Evolutionary conservation across 2,797 vertebrate genomes (phyloP), one percentile per base, ranked within the genome.

Genomic region (Lithobates pipiens): DNA sequence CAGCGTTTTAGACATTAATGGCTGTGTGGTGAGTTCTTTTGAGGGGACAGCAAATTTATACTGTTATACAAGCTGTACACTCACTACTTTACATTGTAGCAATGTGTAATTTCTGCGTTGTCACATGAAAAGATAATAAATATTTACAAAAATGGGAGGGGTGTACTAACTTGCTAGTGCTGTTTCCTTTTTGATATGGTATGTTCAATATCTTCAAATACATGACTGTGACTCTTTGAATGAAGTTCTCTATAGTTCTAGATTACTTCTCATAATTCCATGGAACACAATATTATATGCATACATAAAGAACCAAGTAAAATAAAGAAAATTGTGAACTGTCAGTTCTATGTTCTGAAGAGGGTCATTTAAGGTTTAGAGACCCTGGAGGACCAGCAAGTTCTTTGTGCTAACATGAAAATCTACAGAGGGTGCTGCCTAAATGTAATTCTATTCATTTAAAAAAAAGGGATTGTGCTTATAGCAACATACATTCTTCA

Each of bases 401-500:
- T 84, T 34, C 65, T 10, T 50, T 78, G 57, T 32, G 67, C 34
- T 15, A 67, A 83, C 75, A 61, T n/a, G 54, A 63, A 68, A 39
- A 71, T 27, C n/a, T 44, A 77, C 10, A n/a, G 25, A 84, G 34
- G 18, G 46, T n/a, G 16, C 54, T 73, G 46, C 67, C 39, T 23
- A 36, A 77, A 84, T 11, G 57, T 0, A 50, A 54, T 46, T 7
- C 29, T 3, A 42, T 65, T n/a, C 3, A 16, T 11, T 63, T 76
- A 32, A 39, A 34, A 18, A 23, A 15, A 29, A 29, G 67, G 67
- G 54, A 67, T 42, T 42, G 23, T 77, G 82, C 75, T 77, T 34
- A 72, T 5, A 84, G 75, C 67, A 71, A 72, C 5, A 54, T 36
- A 77, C 67, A 77, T 72, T 84, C 68, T 72, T 61, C 50, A 72